Evolutionary conservation across 30 jellyfish, hydroid and myxozoan species (phyloP).

Genomic region (Mastigias papua): DNA sequence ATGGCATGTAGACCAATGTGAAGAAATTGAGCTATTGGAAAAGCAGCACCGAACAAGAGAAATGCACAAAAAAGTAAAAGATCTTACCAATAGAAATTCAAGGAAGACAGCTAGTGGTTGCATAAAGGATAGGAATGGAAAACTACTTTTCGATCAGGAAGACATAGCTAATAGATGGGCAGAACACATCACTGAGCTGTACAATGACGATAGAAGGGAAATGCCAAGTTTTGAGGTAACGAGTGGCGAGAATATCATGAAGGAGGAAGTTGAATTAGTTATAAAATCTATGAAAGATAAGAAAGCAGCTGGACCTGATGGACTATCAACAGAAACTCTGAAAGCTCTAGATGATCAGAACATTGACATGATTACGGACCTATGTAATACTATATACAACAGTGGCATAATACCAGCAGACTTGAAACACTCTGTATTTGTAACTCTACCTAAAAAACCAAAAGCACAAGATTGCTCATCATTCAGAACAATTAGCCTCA

Average conservation of each 20-base stretch:
- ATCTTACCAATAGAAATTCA: constrained; percentile 8
- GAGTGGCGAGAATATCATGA: constrained; percentile 3
- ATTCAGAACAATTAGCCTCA: constrained; percentile 17
- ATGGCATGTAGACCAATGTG: constrained; percentile 13
- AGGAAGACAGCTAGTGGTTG: constrained; percentile 29
- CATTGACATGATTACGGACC: neutral
- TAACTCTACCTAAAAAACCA: constrained; percentile 27
- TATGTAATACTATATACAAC: neutral
- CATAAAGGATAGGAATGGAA: constrained; percentile 28
- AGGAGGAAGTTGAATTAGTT: constrained; percentile 28
- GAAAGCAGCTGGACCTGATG: constrained; percentile 11
- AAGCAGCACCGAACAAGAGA: constrained; percentile 12
- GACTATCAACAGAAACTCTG: constrained; percentile 5
- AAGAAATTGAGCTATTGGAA: constrained; percentile 28
- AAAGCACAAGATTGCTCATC: constrained; percentile 30
- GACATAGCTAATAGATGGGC: constrained; percentile 19
- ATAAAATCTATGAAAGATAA: constrained; percentile 12
- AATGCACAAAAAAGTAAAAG: constrained; percentile 46
- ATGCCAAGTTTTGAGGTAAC: neutral
- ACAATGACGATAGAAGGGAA: constrained; percentile 36
- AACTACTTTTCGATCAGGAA: constrained; percentile 14
- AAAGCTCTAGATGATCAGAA: constrained; percentile 31
- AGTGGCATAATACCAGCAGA: constrained; percentile 19
- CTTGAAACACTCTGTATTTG: constrained; percentile 2
- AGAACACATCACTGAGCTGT: constrained; percentile 31